phyloP scores from a whole-genome alignment of 1,140 invertebrate species.

The Lysiphlebus fabarum region DNA sequence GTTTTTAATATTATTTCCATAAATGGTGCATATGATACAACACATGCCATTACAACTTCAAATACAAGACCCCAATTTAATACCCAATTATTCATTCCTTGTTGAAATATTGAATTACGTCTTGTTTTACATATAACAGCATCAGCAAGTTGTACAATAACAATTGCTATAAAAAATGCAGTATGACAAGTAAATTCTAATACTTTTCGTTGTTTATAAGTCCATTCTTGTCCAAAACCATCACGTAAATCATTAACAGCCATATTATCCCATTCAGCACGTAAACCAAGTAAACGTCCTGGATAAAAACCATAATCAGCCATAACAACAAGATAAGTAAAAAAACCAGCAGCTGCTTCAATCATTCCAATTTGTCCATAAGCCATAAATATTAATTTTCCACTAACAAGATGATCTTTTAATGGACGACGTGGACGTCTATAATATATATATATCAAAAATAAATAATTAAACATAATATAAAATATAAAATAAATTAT shows the following conservation, averaged over 20 bases:
- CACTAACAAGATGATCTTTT: conserved; percentile 78
- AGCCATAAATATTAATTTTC: conserved; percentile 68
- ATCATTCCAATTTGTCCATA: conserved; percentile 87
- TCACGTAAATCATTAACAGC: conserved; percentile 69
- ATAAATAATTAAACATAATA: too few relatives aligned
- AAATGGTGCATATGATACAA: conserved; percentile 69
- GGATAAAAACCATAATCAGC: conserved; percentile 82
- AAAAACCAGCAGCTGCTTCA: conserved; percentile 83
- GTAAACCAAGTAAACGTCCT: conserved; percentile 63
- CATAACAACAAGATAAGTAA: conserved; percentile 82
- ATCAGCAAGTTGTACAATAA: conserved; percentile 79
- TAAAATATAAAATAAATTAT: not conserved
- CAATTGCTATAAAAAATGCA: conserved; percentile 76
- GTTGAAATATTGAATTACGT: conserved; percentile 70
- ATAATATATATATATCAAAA: too few relatives aligned
- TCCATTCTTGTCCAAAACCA: conserved; percentile 80
- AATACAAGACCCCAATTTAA: conserved; percentile 70
- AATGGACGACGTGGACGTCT: conserved; percentile 74
- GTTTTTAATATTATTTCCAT: conserved; percentile 63
- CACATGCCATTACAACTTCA: conserved; percentile 62
- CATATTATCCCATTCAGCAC: conserved; percentile 71
- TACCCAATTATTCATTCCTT: conserved; percentile 74
- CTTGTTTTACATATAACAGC: conserved; percentile 80
- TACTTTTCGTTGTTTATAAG: conserved; percentile 65
- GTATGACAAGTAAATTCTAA: conserved; percentile 77